phyloP scores from a whole-genome alignment of 2,113 vertebrate species.

The Tachycineta bicolor region DNA sequence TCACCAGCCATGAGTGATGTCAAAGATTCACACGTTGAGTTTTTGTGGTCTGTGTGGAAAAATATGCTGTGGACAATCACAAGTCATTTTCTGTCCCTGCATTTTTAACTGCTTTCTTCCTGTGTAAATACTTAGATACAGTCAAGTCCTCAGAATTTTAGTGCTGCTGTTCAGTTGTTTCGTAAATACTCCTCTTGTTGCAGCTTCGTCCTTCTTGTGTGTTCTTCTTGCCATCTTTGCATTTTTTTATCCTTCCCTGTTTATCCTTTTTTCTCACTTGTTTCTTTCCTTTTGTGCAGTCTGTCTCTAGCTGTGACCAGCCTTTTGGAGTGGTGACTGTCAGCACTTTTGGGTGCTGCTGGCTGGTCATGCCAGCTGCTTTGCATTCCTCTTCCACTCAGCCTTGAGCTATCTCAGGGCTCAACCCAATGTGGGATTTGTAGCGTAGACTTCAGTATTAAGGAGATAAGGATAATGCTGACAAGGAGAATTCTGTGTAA shows the following conservation, averaged over 20 bases:
- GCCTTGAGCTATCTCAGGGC: background rate
- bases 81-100: background rate
- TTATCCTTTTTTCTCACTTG: background rate
- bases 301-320: background rate
- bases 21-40: background rate
- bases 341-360: background rate
- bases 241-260: background rate
- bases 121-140: background rate
- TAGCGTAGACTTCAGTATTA: background rate
- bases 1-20: background rate
- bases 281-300: background rate
- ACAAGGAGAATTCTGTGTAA: background rate
- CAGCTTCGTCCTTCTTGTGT: background rate
- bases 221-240: background rate
- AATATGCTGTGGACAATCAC: background rate
- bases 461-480: background rate
- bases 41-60: background rate
- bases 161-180: background rate
- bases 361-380: background rate
- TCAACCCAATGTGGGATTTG: background rate
- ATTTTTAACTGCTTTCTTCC: background rate
- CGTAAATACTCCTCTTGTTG: background rate
- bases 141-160: background rate
- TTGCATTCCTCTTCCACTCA: background rate
- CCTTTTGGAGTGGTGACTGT: background rate